These are phyloP conservation scores for Semaprochilodus insignis DNA, from an alignment of 2,797 vertebrate genomes.

Conservation along the genomic window DNA sequence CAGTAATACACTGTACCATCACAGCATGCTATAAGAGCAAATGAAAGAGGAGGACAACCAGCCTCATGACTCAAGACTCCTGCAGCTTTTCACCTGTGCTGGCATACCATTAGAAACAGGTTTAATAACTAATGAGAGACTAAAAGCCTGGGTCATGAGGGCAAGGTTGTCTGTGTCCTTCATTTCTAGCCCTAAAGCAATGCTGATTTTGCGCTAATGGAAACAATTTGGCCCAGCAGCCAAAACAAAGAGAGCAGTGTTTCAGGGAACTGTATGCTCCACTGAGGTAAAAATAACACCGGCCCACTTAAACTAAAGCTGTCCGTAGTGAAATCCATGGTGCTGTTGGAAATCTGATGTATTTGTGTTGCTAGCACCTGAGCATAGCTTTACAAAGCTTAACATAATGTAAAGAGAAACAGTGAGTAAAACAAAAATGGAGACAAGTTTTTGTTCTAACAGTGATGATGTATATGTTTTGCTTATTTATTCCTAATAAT, in stretches of 20 bases:
- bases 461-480: too few relatives aligned
- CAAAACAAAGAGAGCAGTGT: conserved; percentile 17
- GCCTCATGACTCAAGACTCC: conserved; percentile 19
- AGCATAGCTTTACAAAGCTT: not conserved
- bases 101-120: conserved; percentile 31
- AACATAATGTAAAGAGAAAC: too few relatives aligned
- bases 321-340: not conserved
- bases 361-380: not conserved
- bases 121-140: conserved; percentile 45
- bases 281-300: not conserved
- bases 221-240: not conserved
- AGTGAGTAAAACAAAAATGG: too few relatives aligned
- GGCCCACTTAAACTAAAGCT: not conserved
- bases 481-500: too few relatives aligned
- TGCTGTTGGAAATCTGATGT: not conserved
- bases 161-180: not conserved
- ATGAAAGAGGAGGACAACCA: conserved; percentile 29
- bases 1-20: not conserved
- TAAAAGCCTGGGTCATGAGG: conserved; percentile 22
- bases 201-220: conserved; percentile 19
- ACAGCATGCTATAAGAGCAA: conserved; percentile 33
- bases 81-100: conserved; percentile 42
- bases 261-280: not conserved
- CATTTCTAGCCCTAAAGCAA: not conserved
- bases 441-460: too few relatives aligned